These are phyloP conservation scores for Micrastur ruficollis DNA, from an alignment of 2,797 vertebrate genomes.

Conservation along the genomic window DNA sequence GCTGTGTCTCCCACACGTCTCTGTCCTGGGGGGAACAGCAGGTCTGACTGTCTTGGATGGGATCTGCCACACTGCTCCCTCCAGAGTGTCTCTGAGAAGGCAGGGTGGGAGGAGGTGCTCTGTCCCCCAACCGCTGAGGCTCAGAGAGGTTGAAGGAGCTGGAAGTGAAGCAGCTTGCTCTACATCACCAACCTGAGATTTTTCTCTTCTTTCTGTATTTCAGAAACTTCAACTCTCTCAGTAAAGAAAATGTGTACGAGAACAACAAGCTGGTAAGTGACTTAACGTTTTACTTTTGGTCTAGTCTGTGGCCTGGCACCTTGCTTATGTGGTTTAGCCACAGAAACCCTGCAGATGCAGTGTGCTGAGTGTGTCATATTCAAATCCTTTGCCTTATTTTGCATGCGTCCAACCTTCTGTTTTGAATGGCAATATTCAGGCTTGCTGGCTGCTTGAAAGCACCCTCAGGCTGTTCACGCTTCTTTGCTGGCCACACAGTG, in stretches of 20 bases:
- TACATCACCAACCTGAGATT: background rate
- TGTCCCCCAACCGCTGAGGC: background rate
- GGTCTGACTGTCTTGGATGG: rapidly evolving
- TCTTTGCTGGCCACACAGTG: background rate
- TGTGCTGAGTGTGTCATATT: background rate
- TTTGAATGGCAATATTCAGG: background rate
- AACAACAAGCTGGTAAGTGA: slow-evolving; percentile 94
- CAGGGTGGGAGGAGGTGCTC: background rate
- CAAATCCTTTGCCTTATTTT: background rate
- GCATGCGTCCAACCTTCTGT: background rate
- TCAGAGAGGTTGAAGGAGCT: background rate
- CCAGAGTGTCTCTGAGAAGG: background rate
- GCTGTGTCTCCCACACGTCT: background rate
- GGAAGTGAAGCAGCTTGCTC: background rate
- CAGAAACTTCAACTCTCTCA: slow-evolving; percentile 90
- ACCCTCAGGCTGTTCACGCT: background rate
- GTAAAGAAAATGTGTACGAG: slow-evolving; percentile 90
- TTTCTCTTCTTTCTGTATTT: slow-evolving; percentile 50
- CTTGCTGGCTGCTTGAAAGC: background rate
- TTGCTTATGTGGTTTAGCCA: background rate
- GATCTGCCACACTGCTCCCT: background rate
- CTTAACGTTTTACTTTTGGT: background rate
- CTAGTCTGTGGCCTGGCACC: background rate
- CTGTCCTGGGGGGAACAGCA: background rate
- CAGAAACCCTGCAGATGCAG: background rate